These are phyloP conservation scores for Rugalucina vietnamica DNA, from an alignment of 2,888 invertebrate species.

Conservation along the genomic window DNA sequence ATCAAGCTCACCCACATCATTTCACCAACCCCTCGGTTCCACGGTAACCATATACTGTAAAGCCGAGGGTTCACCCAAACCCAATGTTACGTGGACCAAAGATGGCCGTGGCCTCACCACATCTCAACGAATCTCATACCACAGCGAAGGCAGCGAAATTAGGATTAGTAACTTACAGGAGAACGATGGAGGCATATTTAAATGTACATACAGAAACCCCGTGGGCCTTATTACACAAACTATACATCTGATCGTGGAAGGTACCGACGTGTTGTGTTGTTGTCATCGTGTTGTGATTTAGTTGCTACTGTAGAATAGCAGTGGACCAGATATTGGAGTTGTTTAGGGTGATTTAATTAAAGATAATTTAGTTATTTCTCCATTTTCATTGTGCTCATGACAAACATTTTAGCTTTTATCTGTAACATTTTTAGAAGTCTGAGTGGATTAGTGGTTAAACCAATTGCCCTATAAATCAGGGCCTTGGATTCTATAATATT, in stretches of 20 bases:
- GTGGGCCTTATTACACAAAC: constrained; percentile 98
- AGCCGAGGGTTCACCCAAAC: constrained; percentile 96
- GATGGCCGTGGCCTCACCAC: constrained; percentile 67
- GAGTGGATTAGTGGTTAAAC: too few species aligned
- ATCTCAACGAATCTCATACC: constrained; percentile 64
- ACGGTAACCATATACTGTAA: constrained; percentile 98
- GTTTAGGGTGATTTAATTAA: neutral
- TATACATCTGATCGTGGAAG: constrained; percentile 96
- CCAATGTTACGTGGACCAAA: constrained; percentile 98
- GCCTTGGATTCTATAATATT: too few species aligned
- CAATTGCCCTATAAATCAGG: too few species aligned
- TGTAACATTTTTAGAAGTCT: too few species aligned
- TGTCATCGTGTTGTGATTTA: neutral
- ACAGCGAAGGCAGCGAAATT: constrained; percentile 86
- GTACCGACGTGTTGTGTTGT: constrained; percentile 53
- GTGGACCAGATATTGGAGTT: neutral
- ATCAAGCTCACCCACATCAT: constrained; percentile 69
- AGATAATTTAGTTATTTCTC: too few species aligned
- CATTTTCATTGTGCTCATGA: too few species aligned
- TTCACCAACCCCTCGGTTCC: constrained; percentile 88
- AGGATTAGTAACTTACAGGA: constrained; percentile 96
- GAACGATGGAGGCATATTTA: constrained; percentile 98
- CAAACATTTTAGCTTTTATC: too few species aligned
- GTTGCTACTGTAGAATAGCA: neutral
- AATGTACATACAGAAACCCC: constrained; percentile 97